These are phyloP conservation scores for Cheilosia pagana DNA, from an alignment of 2,888 invertebrate species.

Conservation along the genomic window DNA sequence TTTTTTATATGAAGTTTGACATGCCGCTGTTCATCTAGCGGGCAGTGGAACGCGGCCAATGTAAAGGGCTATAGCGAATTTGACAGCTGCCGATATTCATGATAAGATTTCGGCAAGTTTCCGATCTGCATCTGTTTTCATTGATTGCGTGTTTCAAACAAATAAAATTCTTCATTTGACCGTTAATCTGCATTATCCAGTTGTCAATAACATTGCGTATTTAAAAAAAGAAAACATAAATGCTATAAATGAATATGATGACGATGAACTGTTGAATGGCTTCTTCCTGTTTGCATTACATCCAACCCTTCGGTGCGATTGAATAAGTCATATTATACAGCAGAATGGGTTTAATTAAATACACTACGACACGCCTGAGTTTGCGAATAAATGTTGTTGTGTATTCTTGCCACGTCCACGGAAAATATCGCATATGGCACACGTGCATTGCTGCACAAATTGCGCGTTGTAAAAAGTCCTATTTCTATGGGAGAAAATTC, in stretches of 20 bases:
- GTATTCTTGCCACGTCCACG: conserved; percentile 57
- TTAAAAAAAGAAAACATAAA: too few species aligned
- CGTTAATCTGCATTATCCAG: too few species aligned
- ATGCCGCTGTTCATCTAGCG: too few species aligned
- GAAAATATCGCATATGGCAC: conserved; percentile 13
- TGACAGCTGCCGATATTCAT: too few species aligned
- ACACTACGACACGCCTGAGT: conserved; percentile 9
- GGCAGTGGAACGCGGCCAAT: too few species aligned
- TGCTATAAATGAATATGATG: neutral
- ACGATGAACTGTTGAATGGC: conserved; percentile 2
- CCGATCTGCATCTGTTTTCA: too few species aligned
- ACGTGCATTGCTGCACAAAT: conserved; percentile 17
- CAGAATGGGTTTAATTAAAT: conserved; percentile 22
- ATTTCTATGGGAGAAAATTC: neutral
- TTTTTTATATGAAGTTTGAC: too few species aligned
- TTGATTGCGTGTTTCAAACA: too few species aligned
- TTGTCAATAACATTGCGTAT: too few species aligned
- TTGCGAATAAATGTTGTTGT: conserved; percentile 39
- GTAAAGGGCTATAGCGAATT: too few species aligned
- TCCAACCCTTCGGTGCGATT: conserved; percentile 10
- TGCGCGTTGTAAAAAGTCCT: conserved; percentile 8
- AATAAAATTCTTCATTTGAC: too few species aligned
- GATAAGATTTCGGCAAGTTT: too few species aligned
- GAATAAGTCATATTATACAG: neutral
- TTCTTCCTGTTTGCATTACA: conserved; percentile 7